Conservation (phyloP, 1,140 invertebrate genomes). For the Diabrotica undecimpunctata region DNA sequence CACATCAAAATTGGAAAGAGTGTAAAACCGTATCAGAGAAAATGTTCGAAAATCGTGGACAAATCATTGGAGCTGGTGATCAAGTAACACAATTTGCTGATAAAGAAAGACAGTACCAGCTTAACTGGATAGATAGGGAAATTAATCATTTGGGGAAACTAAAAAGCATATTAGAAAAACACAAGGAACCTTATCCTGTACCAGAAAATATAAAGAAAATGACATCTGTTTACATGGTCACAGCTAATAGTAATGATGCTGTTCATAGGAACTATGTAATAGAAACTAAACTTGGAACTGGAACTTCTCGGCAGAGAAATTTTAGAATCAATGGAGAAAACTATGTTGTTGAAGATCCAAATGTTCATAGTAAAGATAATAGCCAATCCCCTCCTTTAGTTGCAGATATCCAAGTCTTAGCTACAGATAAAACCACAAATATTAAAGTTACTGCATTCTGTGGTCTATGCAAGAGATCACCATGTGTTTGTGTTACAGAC, state of each 20-base stretch:
- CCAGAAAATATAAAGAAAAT: slow-evolving; percentile 7
- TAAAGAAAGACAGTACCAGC: slow-evolving; percentile 40
- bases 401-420: slow-evolving; percentile 27
- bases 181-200: neutral
- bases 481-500: slow-evolving; percentile 18
- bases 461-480: slow-evolving; percentile 13
- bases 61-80: slow-evolving; percentile 24
- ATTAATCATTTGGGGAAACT: slow-evolving; percentile 41
- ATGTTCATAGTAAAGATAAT: neutral
- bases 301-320: slow-evolving; percentile 8
- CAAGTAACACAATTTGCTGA: slow-evolving; percentile 38
- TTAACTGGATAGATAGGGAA: slow-evolving; percentile 43
- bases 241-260: slow-evolving; percentile 13
- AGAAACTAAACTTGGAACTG: slow-evolving; percentile 23
- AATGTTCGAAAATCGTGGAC: slow-evolving; percentile 26
- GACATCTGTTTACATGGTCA: slow-evolving; percentile 1
- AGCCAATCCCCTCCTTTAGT: slow-evolving; percentile 6
- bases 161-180: slow-evolving; percentile 34
- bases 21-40: slow-evolving; percentile 37
- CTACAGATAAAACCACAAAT: slow-evolving; percentile 27
- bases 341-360: slow-evolving; percentile 14
- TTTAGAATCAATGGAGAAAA: slow-evolving; percentile 25
- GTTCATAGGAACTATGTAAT: slow-evolving; percentile 28
- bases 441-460: slow-evolving; percentile 32
- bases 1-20: slow-evolving; percentile 35